Percentiles rank a stretch among this genome's conserved stretches.
Conservation (phyloP, 2,888 invertebrate species). For the Lithosia quadra region DNA sequence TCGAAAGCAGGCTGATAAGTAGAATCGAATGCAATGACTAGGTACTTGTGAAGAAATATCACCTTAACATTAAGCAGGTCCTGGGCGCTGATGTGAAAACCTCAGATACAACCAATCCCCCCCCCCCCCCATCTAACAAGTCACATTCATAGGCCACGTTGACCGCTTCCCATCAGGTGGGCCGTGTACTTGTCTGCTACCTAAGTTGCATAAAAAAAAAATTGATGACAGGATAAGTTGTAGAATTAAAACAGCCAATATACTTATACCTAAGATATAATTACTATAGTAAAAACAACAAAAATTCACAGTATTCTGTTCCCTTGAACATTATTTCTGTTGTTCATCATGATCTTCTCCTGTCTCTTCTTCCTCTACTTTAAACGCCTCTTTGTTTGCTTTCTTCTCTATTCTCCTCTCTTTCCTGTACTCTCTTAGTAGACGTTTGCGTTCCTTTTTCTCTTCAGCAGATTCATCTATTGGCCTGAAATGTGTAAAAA, state of each 20-base stretch:
- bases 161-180: no score
- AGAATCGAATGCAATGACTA: no score
- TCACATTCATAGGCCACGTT: no score
- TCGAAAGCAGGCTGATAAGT: no score
- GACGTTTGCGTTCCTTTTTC: conserved; percentile 91
- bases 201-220: no score
- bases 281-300: conserved; percentile 38
- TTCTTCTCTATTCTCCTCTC: conserved; percentile 94
- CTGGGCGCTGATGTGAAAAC: no score
- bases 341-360: conserved; percentile 92
- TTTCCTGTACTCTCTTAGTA: conserved; percentile 92
- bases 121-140: no score
- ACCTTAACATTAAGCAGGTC: no score
- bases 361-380: conserved; percentile 94
- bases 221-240: no score
- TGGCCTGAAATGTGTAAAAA: conserved; percentile 79
- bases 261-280: conserved; percentile 34
- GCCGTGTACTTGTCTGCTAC: no score
- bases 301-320: conserved; percentile 87
- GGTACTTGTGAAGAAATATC: no score
- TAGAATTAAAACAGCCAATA: conserved; percentile 28
- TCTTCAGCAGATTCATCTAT: conserved; percentile 93
- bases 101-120: no score
- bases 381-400: conserved; percentile 93
- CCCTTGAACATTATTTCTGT: conserved; percentile 91